These are phyloP conservation scores for Conus betulinus DNA, from an alignment of 1,140 invertebrate genomes.

Conservation along the genomic window DNA sequence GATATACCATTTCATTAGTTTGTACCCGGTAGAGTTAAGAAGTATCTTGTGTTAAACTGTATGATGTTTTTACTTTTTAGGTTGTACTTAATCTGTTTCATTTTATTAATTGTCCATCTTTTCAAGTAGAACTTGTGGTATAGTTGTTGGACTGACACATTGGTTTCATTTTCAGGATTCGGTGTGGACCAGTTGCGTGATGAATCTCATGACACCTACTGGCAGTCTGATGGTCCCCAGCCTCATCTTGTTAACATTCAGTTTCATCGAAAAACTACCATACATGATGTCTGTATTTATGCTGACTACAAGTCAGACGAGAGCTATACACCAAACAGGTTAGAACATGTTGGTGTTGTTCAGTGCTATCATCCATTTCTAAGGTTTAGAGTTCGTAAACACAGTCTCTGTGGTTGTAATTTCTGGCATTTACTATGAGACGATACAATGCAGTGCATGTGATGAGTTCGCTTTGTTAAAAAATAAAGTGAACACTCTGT, in stretches of 20 bases:
- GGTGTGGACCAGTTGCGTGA: slow-evolving; percentile 97
- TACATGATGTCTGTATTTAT: slow-evolving; percentile 96
- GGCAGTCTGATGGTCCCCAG: slow-evolving; percentile 99
- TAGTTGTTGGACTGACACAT: no score
- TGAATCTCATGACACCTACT: slow-evolving; percentile 97
- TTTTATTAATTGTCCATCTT: not conserved
- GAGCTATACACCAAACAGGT: slow-evolving; percentile 97
- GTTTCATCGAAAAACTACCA: slow-evolving; percentile 95
- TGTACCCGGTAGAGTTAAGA: no score
- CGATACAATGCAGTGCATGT: no score
- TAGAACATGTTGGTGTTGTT: slow-evolving; percentile 1
- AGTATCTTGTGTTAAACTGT: no score
- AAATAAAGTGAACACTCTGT: no score
- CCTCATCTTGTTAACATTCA: slow-evolving; percentile 99
- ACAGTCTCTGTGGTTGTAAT: no score
- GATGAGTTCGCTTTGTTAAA: no score
- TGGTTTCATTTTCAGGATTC: slow-evolving; percentile 83
- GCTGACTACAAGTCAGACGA: slow-evolving; percentile 99
- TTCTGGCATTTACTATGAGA: no score
- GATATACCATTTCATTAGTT: no score
- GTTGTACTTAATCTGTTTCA: not conserved
- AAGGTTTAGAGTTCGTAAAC: no score
- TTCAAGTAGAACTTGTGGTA: no score
- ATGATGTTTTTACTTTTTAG: not conserved
- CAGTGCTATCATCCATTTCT: no score